A percentile compares a stretch with the other conserved stretches of the same genome.
phyloP scores from a whole-genome alignment of 30 jellyfish, hydroid and myxozoan species.

The Cassiopea andromeda region DNA sequence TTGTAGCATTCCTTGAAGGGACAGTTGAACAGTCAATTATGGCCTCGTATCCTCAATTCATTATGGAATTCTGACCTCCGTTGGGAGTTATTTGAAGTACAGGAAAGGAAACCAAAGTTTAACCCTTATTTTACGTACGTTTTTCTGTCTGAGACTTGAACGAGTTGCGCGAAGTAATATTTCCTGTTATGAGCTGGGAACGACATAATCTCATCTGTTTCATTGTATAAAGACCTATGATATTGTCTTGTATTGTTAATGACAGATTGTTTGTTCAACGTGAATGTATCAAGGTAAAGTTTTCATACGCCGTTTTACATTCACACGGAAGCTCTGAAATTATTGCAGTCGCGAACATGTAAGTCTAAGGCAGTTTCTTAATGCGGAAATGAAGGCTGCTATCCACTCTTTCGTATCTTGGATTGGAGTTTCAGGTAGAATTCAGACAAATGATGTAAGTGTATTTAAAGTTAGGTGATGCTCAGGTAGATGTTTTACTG shows the following conservation, averaged over 20 bases:
- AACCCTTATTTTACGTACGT: not conserved
- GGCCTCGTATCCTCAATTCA: not conserved
- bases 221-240: not conserved
- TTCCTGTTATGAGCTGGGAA: not conserved
- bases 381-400: constrained; percentile 30
- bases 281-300: not conserved
- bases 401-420: constrained; percentile 20
- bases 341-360: not conserved
- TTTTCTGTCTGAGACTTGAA: not conserved
- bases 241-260: not conserved
- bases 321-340: constrained; percentile 20
- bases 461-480: not conserved
- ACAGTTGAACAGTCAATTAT: not conserved
- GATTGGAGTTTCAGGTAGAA: constrained; percentile 40
- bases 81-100: not conserved
- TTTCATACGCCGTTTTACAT: not conserved
- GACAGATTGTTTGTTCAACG: not conserved
- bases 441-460: constrained; percentile 3
- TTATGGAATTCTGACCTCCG: not conserved
- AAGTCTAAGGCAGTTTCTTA: not conserved
- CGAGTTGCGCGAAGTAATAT: not conserved
- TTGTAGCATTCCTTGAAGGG: not conserved
- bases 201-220: not conserved
- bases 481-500: not conserved
- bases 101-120: not conserved